Evolutionary conservation across 2,113 vertebrate species (phyloP).

Genomic region (Xyrauchen texanus): DNA sequence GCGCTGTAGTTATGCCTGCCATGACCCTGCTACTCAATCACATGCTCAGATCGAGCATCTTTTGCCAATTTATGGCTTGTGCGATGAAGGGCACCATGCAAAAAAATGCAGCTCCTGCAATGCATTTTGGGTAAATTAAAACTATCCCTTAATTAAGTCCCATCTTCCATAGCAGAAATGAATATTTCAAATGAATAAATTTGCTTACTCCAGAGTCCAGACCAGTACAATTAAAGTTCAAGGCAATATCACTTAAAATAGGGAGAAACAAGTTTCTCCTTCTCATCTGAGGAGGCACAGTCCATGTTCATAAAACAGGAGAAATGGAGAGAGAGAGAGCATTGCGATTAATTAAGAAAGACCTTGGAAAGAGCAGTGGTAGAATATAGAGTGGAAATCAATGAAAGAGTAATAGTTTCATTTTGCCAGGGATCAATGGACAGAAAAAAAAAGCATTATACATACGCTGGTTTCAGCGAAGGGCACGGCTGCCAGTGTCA

Average conservation of each 20-base stretch:
- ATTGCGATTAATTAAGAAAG: constrained; percentile 49
- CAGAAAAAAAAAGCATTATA: constrained; percentile 38
- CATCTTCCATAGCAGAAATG: background rate
- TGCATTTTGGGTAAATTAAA: constrained; percentile 12
- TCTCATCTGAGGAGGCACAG: background rate
- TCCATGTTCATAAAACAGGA: constrained; percentile 20
- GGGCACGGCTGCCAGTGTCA: background rate
- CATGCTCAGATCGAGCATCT: constrained; percentile 21
- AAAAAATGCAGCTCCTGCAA: constrained; percentile 5
- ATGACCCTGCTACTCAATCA: background rate
- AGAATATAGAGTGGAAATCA: constrained; percentile 42
- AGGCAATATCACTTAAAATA: constrained; percentile 11
- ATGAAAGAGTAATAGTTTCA: constrained; percentile 48
- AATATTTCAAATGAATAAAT: constrained; percentile 16
- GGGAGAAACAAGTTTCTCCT: background rate
- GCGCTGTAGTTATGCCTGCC: constrained; percentile 29
- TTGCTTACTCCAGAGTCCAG: background rate
- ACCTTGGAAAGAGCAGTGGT: constrained; percentile 28
- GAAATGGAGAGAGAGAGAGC: background rate
- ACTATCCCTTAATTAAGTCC: background rate
- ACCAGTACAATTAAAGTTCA: constrained; percentile 13
- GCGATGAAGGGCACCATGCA: background rate
- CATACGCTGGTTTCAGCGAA: constrained; percentile 30
- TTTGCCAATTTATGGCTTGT: constrained; percentile 18
- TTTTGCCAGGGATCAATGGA: constrained; percentile 44